Base-by-base conservation (phyloP, 2,888 invertebrate species). In the Mythimna albipuncta region DNA sequence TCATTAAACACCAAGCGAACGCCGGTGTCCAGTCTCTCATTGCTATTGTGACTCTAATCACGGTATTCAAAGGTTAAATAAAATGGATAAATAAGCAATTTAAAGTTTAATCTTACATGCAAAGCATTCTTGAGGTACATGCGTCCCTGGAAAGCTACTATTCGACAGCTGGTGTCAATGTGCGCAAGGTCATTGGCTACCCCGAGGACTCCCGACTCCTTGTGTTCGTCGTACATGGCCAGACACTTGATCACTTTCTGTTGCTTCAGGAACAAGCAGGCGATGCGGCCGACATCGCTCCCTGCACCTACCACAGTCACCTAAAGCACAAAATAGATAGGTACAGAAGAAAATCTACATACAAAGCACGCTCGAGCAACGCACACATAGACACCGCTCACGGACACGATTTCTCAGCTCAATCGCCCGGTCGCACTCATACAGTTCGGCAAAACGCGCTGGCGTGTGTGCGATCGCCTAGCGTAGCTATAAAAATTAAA, bases 291-390 rank as follows among this genome's bases (percentile, higher is more conserved):
- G 0, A 96, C 90, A 69, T 94, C 94, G 63, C 92, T 95, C 19
- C 93, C 96, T 0, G 95, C 95, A 5, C 96, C 96, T 10, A 95
- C 72, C 32, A 96, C 91, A 32, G 95, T 84, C 6, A 96, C 94
- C 96, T 96, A 26, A 26, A 26, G 26, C 26, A 26, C 26, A 26
- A 26, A 26, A 26, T 26, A 26, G 26, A 26, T 26, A 26, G 26
- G 26, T 26, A 26, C 26, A 26, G 26, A 26, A 26, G 26, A 1
- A 1, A 26, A 26, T 26, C 26, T 26, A 26, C 26, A 26, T 26
- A 26, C 26, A 26, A 26, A 26, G 26, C 26, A 26, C 26, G 26
- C 26, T 26, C 26, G 26, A 26, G 26, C 26, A 26, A 26, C 26
- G 26, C 26, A 26, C 26, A 26, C 26, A 26, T 26, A 26, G 26